A percentile compares a stretch with the other conserved stretches of the same genome.
These are phyloP conservation scores for Channa striata DNA, from an alignment of 2,797 vertebrate species.

Conservation along the genomic window DNA sequence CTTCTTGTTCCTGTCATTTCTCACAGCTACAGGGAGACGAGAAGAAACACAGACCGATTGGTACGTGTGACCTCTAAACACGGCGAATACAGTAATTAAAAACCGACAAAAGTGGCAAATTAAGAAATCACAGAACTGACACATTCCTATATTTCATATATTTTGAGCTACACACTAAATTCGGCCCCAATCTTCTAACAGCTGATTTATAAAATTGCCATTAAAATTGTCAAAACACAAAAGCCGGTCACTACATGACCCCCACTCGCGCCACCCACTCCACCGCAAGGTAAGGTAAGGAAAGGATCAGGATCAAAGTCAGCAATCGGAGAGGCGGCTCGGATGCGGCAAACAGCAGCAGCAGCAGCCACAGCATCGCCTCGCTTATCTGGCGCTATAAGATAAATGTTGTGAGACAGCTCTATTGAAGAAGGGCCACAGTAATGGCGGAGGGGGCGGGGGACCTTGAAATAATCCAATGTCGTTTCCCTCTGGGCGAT, in stretches of 20 bases:
- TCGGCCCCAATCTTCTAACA: too few species aligned
- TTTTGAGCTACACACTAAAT: too few species aligned
- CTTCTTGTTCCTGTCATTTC: constrained; percentile 98
- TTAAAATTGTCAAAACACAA: background rate
- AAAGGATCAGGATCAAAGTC: constrained; percentile 47
- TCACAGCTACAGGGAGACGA: constrained; percentile 86
- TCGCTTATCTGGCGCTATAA: constrained; percentile 53
- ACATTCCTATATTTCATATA: too few species aligned
- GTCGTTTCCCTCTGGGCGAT: constrained; percentile 75
- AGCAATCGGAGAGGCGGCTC: constrained; percentile 35
- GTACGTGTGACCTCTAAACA: background rate
- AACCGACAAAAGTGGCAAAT: background rate
- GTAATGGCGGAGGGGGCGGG: constrained; percentile 42
- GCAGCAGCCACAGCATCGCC: constrained; percentile 40
- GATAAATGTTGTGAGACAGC: constrained; percentile 73
- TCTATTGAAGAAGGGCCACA: constrained; percentile 44
- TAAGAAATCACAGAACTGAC: background rate
- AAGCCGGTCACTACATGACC: background rate
- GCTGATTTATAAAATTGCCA: background rate
- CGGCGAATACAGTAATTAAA: too few species aligned
- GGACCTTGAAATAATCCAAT: constrained; percentile 69
- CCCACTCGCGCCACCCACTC: constrained; percentile 7
- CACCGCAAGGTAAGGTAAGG: constrained; percentile 15
- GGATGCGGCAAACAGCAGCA: constrained; percentile 40
- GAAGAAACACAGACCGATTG: constrained; percentile 12